Evolutionary conservation across 2,113 vertebrate genomes (phyloP), one percentile per base, ranked within the genome.

Genomic region (Capreolus pygargus): DNA sequence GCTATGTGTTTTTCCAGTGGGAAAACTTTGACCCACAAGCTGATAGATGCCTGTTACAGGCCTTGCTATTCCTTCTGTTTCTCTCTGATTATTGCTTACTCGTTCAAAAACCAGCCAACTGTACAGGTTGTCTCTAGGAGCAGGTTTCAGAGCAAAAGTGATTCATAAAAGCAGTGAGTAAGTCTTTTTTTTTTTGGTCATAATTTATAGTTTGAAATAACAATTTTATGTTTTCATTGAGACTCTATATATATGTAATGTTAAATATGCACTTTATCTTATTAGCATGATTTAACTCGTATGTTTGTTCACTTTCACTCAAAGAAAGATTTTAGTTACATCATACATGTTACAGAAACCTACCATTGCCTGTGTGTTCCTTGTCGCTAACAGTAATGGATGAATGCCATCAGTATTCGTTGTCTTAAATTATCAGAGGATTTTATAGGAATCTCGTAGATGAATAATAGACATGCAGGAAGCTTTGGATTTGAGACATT

Each of bases 1-100:
- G 95, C 97, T 98, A 98, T 98, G 98, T 92, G 12, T 98, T 97
- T 98, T 98, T 98, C 98, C 98, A 98, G 96, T 98, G 97, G 98
- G 95, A 98, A 74, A 98, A 92, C 92, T 94, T 95, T 81, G 50
- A 97, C 98, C 97, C 96, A 93, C 90, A 97, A 97, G 33, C 92
- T 93, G 95, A 21, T 1, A 3, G 76, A 25, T 21, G 93, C 39
- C 39, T 76, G 50, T 82, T 86, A 30, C 33, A 83, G 76, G 83
- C 91, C 90, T 95, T 25, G 2, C 94, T 97, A n/a, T 61, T 86
- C 64, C 58, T 94, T 89, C 61, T 94, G 5, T 45, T 84, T 97
- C 93, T 78, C 93, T 96, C 82, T 93, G 78, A 67, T 96, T 96
- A 91, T 91, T 97, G 93, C 95, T 96, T 95, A 97, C 33, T 91